These are phyloP conservation scores for Chromobotia macracanthus DNA, from an alignment of 2,797 vertebrate species.

Conservation along the genomic window DNA sequence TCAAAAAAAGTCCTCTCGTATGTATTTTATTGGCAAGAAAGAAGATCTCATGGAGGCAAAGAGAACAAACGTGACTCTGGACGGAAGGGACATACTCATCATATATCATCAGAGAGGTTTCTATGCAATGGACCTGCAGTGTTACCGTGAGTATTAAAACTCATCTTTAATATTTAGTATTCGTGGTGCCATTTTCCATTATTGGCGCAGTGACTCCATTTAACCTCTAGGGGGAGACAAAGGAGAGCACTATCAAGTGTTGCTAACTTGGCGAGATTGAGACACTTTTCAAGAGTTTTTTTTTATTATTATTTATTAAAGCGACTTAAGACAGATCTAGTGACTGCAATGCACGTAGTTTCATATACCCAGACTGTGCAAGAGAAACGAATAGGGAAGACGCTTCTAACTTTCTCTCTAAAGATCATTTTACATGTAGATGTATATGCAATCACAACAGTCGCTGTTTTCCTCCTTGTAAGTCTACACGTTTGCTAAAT, in stretches of 20 bases:
- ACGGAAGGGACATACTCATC: constrained; percentile 85
- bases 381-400: too few species aligned
- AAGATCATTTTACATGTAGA: too few species aligned
- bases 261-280: background rate
- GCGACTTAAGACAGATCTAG: too few species aligned
- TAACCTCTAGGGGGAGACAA: constrained; percentile 40
- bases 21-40: constrained; percentile 78
- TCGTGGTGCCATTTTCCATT: background rate
- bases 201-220: background rate
- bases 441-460: too few species aligned
- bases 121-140: constrained; percentile 88
- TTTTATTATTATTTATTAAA: too few species aligned
- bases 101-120: constrained; percentile 82
- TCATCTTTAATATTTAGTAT: background rate
- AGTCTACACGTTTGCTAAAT: too few species aligned
- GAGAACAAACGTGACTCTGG: constrained; percentile 76
- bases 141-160: constrained; percentile 86
- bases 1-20: constrained; percentile 49
- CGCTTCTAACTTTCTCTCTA: too few species aligned
- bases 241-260: constrained; percentile 8
- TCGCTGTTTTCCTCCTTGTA: too few species aligned
- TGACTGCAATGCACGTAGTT: too few species aligned
- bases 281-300: too few species aligned
- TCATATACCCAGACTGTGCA: too few species aligned
- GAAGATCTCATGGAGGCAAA: constrained; percentile 81